These are phyloP conservation scores for Parapristionchus giblindavisi DNA, from an alignment of 2,888 invertebrate species.

Conservation along the genomic window DNA sequence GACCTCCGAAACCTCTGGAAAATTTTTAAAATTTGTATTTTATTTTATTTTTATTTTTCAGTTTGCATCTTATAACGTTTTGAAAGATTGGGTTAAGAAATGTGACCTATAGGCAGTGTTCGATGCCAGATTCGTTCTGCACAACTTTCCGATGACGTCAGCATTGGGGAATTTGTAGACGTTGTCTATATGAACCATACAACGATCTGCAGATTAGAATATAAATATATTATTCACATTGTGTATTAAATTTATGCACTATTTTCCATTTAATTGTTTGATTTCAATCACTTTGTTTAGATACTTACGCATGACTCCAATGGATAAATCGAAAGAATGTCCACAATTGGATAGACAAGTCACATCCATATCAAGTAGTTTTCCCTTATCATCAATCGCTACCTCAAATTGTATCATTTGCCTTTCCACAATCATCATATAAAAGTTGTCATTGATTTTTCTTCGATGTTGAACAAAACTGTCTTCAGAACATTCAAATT, in stretches of 20 bases:
- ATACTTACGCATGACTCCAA: constrained; percentile 67
- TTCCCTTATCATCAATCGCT: constrained; percentile 78
- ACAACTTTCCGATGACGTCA: constrained; percentile 77
- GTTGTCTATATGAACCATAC: constrained; percentile 85
- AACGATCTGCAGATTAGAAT: constrained; percentile 78
- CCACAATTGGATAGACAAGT: constrained; percentile 85
- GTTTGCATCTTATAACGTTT: not conserved
- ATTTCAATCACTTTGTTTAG: not conserved
- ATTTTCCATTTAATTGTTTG: no score
- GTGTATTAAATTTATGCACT: no score
- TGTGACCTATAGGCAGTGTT: constrained; percentile 93
- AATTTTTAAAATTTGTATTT: not conserved
- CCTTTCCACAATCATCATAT: not conserved
- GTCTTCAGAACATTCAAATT: not conserved
- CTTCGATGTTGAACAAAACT: not conserved
- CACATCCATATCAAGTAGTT: constrained; percentile 80
- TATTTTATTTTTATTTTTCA: not conserved
- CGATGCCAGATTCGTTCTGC: constrained; percentile 88
- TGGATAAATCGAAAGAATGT: constrained; percentile 83
- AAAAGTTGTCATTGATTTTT: not conserved
- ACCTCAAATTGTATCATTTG: constrained; percentile 61
- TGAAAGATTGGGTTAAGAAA: constrained; percentile 75
- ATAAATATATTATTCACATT: not conserved
- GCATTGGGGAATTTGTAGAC: constrained; percentile 82
- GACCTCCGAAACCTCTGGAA: constrained; percentile 79